These are phyloP conservation scores for Thryonomys swinderianus DNA, from an alignment of 2,113 vertebrate species.

Conservation along the genomic window DNA sequence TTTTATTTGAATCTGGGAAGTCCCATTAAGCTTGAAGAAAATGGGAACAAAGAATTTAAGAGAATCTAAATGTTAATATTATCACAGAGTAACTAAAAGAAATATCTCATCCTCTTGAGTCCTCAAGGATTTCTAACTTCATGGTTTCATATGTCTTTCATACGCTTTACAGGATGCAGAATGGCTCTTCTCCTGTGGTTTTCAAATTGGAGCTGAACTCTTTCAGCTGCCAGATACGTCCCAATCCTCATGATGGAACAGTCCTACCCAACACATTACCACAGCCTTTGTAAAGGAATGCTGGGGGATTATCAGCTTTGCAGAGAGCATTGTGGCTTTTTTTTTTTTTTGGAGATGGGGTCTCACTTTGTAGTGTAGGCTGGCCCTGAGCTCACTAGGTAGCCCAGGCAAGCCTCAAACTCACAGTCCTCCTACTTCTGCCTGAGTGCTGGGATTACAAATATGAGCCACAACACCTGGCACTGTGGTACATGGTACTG, in stretches of 20 bases:
- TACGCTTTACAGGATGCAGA: not conserved
- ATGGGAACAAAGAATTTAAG: conserved; percentile 22
- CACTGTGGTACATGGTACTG: too few species aligned
- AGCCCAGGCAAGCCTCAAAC: too few species aligned
- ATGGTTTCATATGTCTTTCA: not conserved
- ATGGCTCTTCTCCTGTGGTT: not conserved
- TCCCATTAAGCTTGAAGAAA: conserved; percentile 21
- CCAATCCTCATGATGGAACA: not conserved
- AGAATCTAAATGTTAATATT: conserved; percentile 16
- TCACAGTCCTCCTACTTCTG: too few species aligned
- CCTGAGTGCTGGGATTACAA: too few species aligned
- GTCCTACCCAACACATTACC: not conserved
- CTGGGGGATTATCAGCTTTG: not conserved
- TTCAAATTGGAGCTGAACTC: not conserved
- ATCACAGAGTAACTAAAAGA: conserved; percentile 49
- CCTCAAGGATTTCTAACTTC: not conserved
- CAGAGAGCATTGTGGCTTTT: not conserved
- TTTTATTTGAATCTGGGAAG: conserved; percentile 54
- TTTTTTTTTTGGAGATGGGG: too few species aligned
- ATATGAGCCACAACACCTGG: too few species aligned
- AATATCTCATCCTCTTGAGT: conserved; percentile 2
- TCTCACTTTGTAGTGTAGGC: too few species aligned
- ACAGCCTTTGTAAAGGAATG: not conserved
- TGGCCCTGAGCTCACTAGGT: too few species aligned
- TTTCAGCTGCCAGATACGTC: not conserved